Conservation (phyloP, 2,888 invertebrate species). For the Adelognathus sp. region DNA sequence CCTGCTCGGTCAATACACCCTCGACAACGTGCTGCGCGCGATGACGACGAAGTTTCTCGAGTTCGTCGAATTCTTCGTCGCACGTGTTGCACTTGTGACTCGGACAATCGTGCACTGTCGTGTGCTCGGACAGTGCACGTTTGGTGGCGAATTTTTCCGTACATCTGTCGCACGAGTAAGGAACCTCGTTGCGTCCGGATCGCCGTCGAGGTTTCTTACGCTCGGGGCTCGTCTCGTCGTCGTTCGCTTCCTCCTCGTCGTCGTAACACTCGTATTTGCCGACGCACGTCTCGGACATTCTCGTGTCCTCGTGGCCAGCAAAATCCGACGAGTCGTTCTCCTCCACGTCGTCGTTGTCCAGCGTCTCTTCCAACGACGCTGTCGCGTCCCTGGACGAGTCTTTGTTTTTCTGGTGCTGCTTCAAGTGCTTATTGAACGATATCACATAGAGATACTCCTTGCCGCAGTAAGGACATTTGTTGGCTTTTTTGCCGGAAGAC, state of each 20-base stretch:
- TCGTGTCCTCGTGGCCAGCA: constrained; percentile 57
- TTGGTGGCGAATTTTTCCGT: constrained; percentile 66
- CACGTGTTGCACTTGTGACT: constrained; percentile 73
- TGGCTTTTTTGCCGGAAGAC: constrained; percentile 74
- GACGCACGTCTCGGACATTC: constrained; percentile 55
- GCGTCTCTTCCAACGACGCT: constrained; percentile 37
- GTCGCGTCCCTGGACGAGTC: constrained; percentile 63
- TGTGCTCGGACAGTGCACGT: constrained; percentile 68
- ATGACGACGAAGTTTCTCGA: constrained; percentile 73
- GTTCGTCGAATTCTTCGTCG: constrained; percentile 69
- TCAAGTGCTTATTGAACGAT: constrained; percentile 78
- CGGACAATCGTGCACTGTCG: constrained; percentile 60
- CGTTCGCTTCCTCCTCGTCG: constrained; percentile 38
- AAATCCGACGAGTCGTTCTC: constrained; percentile 62
- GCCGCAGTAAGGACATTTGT: constrained; percentile 78
- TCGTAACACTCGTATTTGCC: constrained; percentile 33
- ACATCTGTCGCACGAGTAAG: constrained; percentile 68
- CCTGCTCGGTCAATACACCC: constrained; percentile 73
- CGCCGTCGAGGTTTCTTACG: constrained; percentile 49
- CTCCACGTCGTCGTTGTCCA: constrained; percentile 63
- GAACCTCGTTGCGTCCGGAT: constrained; percentile 28
- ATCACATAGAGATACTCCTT: constrained; percentile 79
- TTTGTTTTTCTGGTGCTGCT: constrained; percentile 75
- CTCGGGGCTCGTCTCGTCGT: constrained; percentile 15
- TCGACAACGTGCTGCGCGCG: constrained; percentile 74